A percentile compares a stretch with the other conserved stretches of the same genome.
These are phyloP conservation scores for Pontoporia blainvillei DNA, from an alignment of 2,113 vertebrate genomes.

Conservation along the genomic window DNA sequence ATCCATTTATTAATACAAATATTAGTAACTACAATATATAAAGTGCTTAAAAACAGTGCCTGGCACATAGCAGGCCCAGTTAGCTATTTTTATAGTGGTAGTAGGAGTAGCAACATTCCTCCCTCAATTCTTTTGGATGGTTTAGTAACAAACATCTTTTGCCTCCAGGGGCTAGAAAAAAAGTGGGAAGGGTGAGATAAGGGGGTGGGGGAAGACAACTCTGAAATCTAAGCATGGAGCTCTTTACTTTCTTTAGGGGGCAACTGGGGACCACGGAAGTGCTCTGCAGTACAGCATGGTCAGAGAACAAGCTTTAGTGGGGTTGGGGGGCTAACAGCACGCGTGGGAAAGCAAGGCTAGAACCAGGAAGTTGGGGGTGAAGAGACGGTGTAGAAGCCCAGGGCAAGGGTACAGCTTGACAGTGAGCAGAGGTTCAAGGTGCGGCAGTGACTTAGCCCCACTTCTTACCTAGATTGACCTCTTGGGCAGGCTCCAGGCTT, in stretches of 20 bases:
- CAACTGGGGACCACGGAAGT: not conserved
- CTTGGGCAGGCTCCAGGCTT: not conserved
- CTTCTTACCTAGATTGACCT: not conserved
- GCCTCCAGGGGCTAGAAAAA: not conserved
- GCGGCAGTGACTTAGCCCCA: not conserved
- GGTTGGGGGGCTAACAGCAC: fast-evolving
- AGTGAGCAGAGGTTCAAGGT: not conserved
- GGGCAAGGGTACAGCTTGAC: not conserved
- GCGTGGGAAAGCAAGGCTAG: not conserved
- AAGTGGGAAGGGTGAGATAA: not conserved
- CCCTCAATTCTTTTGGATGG: not conserved
- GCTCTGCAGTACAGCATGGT: not conserved
- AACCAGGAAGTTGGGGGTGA: not conserved
- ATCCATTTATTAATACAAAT: not conserved
- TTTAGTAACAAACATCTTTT: not conserved
- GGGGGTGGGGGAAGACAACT: not conserved
- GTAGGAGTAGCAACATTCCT: not conserved
- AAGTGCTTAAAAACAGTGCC: not conserved
- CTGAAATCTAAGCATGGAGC: not conserved
- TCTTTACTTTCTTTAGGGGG: not conserved
- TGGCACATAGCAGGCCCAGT: not conserved
- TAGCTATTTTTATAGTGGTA: not conserved
- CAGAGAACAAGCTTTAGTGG: not conserved
- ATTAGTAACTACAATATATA: not conserved
- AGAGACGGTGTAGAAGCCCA: not conserved